A percentile compares a stretch with the other conserved stretches of the same genome.
Conservation (phyloP, 2,797 vertebrate genomes). For the Sebastes vulpes region DNA sequence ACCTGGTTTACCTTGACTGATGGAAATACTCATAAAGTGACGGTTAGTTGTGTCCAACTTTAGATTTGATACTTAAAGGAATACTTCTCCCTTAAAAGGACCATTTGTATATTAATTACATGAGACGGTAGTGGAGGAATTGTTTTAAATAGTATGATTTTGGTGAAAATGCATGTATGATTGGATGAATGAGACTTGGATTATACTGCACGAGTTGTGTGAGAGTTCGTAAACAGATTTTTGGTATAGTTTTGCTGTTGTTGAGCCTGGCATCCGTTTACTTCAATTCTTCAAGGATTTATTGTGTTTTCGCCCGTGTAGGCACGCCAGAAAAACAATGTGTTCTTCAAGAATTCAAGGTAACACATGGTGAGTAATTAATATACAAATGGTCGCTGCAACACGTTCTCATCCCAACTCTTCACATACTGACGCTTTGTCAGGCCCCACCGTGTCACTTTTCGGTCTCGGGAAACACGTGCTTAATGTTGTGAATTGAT, state of each 20-base stretch:
- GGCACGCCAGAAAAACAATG: not conserved
- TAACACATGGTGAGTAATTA: not conserved
- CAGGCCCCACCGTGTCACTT: no score
- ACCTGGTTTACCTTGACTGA: not conserved
- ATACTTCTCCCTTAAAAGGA: not conserved
- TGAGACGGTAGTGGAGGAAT: not conserved
- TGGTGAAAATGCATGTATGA: not conserved
- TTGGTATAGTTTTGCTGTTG: not conserved
- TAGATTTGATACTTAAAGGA: not conserved
- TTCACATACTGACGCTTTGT: no score
- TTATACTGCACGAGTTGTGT: not conserved
- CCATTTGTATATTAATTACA: not conserved
- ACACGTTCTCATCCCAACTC: no score
- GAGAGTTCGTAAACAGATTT: not conserved
- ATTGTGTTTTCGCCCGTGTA: not conserved
- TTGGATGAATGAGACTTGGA: not conserved
- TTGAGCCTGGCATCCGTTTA: not conserved
- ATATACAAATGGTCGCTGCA: no score
- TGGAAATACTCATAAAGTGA: not conserved
- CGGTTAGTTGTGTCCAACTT: not conserved
- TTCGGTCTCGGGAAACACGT: no score
- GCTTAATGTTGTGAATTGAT: no score
- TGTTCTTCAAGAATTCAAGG: not conserved
- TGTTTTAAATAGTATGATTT: not conserved
- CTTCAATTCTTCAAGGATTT: not conserved